Evolutionary conservation across 1,140 invertebrate genomes (phyloP).

Genomic region (Cataglyphis hispanica): DNA sequence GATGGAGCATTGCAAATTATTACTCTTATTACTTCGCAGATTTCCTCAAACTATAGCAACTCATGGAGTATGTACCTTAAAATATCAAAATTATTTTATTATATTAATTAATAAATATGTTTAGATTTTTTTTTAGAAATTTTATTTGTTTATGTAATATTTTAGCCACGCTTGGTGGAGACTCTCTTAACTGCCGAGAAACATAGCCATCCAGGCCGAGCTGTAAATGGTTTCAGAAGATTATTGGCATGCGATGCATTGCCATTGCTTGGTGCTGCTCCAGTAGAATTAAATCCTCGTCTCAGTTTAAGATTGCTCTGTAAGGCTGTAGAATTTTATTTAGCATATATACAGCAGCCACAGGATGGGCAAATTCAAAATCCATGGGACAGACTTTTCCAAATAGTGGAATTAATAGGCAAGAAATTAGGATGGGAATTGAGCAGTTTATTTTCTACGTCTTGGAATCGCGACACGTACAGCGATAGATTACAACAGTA

Average conservation of each 20-base stretch:
- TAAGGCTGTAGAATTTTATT: conserved; percentile 89
- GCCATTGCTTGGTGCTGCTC: conserved; percentile 89
- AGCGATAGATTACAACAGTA: conserved; percentile 83
- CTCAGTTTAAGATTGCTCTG: conserved; percentile 89
- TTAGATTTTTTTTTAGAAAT: not conserved
- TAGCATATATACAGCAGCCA: conserved; percentile 89
- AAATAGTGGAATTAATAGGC: conserved; percentile 91
- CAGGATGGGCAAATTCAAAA: conserved; percentile 90
- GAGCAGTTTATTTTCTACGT: conserved; percentile 83
- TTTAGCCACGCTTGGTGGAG: conserved; percentile 90
- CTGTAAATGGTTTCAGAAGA: conserved; percentile 91
- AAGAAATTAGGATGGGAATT: conserved; percentile 93
- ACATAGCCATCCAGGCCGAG: conserved; percentile 88
- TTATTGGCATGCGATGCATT: conserved; percentile 92
- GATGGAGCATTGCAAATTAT: conserved; percentile 94
- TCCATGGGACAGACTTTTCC: conserved; percentile 93
- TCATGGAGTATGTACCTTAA: conserved; percentile 89
- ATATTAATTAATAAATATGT: no score
- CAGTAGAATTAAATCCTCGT: conserved; percentile 89
- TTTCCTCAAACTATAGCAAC: conserved; percentile 93
- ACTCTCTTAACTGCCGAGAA: conserved; percentile 92
- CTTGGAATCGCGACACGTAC: conserved; percentile 82
- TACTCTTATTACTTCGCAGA: conserved; percentile 92
- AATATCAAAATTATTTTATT: no score
- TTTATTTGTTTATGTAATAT: conserved; percentile 53